Conservation (phyloP, 2,797 vertebrate species). For the Lagodon rhomboides region DNA sequence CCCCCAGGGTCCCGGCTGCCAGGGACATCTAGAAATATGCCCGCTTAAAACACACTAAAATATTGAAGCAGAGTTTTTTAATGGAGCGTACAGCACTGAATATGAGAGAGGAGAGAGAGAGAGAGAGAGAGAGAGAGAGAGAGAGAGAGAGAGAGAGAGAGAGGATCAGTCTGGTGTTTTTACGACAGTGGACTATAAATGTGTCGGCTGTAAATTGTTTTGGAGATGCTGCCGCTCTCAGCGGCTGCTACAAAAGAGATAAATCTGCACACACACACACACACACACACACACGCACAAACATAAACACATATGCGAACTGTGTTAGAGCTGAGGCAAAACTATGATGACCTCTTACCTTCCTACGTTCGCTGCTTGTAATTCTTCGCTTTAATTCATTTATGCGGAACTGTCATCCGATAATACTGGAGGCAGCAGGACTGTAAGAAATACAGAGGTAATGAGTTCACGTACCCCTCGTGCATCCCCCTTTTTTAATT, state of each 20-base stretch:
- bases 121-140: constrained; percentile 57
- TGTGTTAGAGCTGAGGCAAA: constrained; percentile 38
- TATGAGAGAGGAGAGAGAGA: constrained; percentile 65
- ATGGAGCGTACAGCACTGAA: constrained; percentile 67
- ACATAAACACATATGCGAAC: constrained; percentile 24
- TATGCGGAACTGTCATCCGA: background rate
- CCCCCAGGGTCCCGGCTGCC: constrained; percentile 51
- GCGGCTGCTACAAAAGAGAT: constrained; percentile 59
- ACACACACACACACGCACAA: constrained; percentile 14
- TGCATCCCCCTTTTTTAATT: background rate
- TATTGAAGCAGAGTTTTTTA: constrained; percentile 67
- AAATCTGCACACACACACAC: constrained; percentile 45
- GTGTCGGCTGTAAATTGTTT: constrained; percentile 76
- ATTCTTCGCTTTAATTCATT: constrained; percentile 7
- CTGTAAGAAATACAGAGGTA: background rate
- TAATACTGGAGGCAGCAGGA: background rate
- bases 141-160: constrained; percentile 50
- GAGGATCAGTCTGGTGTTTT: constrained; percentile 72
- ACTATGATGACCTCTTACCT: constrained; percentile 54
- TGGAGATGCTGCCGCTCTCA: constrained; percentile 72
- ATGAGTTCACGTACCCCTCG: background rate
- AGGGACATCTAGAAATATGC: constrained; percentile 62
- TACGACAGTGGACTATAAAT: constrained; percentile 71
- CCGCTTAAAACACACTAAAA: constrained; percentile 70
- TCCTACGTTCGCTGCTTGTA: constrained; percentile 12